These are phyloP conservation scores for Falco rusticolus DNA, from an alignment of 2,797 vertebrate genomes.

Conservation along the genomic window DNA sequence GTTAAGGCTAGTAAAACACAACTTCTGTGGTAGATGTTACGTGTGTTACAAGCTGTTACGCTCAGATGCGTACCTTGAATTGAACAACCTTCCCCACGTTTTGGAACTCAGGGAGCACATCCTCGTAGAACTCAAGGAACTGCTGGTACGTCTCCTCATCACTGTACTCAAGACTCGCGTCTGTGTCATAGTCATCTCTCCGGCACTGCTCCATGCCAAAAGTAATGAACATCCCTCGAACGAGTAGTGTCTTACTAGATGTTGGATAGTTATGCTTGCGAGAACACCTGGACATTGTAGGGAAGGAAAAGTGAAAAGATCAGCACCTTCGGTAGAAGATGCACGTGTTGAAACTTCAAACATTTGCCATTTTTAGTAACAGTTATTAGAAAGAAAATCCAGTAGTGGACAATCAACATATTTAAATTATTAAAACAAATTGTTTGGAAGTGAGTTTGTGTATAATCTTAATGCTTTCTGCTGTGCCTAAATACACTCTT, in stretches of 20 bases:
- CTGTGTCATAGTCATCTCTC: slow-evolving; percentile 94
- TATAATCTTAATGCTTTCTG: not conserved
- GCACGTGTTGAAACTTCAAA: not conserved
- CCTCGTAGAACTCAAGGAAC: slow-evolving; percentile 95
- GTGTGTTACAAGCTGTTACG: not conserved
- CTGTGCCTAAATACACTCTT: not conserved
- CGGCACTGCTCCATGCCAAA: slow-evolving; percentile 95
- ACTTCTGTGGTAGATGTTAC: fast-evolving
- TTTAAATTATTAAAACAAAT: not conserved
- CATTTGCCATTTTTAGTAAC: not conserved
- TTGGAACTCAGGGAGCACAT: slow-evolving; percentile 93
- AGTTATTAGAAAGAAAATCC: not conserved
- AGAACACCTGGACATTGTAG: slow-evolving; percentile 84
- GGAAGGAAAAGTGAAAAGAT: not conserved
- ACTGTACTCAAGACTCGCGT: slow-evolving; percentile 92
- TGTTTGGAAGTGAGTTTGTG: not conserved
- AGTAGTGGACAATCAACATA: not conserved
- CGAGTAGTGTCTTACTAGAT: slow-evolving; percentile 88
- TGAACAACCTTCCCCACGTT: slow-evolving; percentile 92
- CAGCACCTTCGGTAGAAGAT: not conserved
- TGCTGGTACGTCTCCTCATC: slow-evolving; percentile 95
- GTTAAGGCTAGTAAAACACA: not conserved
- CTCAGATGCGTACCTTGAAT: slow-evolving; percentile 86
- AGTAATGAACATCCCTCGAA: slow-evolving; percentile 92
- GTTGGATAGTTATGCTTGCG: slow-evolving; percentile 89